Percentiles rank a stretch among this genome's conserved stretches.
These are phyloP conservation scores for Zaprionus inermis DNA, from an alignment of 1,140 invertebrate species.

Conservation along the genomic window DNA sequence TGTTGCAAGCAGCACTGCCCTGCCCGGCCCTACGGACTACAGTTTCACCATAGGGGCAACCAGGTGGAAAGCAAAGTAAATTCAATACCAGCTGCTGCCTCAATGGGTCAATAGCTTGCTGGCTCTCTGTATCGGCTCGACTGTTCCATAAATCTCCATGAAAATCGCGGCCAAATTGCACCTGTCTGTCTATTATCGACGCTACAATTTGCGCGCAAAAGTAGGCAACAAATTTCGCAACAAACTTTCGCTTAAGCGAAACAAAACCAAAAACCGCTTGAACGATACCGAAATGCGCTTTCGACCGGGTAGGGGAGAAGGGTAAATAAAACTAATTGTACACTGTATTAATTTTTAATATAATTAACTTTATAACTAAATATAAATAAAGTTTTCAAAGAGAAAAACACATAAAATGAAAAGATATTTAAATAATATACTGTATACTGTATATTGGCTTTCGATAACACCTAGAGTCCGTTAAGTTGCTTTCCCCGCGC, in stretches of 20 bases:
- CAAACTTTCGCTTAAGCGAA: slow-evolving; percentile 14
- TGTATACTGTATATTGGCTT: no score
- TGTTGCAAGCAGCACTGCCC: slow-evolving; percentile 23
- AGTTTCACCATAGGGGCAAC: no score
- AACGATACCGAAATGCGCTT: slow-evolving; percentile 10
- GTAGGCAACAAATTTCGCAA: slow-evolving; percentile 22
- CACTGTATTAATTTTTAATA: not conserved
- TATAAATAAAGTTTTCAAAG: no score
- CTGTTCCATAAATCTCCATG: slow-evolving; percentile 43
- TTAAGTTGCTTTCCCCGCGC: not conserved
- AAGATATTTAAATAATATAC: no score
- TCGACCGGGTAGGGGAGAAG: not conserved
- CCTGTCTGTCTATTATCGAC: slow-evolving; percentile 28
- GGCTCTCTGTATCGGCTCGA: not conserved
- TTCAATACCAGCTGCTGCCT: slow-evolving; percentile 3
- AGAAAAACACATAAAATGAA: no score
- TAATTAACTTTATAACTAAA: not conserved
- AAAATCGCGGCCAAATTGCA: slow-evolving; percentile 36
- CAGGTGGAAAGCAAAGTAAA: slow-evolving; percentile 30
- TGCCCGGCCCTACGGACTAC: not conserved
- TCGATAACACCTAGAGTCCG: no score
- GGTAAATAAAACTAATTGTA: not conserved
- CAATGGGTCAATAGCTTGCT: slow-evolving; percentile 2
- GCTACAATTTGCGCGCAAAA: slow-evolving; percentile 17
- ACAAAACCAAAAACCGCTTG: not conserved